Evolutionary conservation across 2,797 vertebrate species (phyloP).

Genomic region (Tauraco hartlaubi): DNA sequence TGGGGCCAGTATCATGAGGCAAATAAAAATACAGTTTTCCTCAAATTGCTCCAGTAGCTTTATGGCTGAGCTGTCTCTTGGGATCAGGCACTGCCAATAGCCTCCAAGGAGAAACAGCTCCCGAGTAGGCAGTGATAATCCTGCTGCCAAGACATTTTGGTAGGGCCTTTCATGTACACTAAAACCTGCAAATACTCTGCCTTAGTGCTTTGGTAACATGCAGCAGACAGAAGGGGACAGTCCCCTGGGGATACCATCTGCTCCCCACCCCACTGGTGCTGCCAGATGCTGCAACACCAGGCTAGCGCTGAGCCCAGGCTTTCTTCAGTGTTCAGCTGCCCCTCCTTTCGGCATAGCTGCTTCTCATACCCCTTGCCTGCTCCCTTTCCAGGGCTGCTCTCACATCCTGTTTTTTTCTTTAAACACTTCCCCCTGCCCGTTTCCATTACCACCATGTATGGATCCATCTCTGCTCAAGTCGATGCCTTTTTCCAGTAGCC

Average conservation of each 20-base stretch:
- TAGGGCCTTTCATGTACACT: not conserved
- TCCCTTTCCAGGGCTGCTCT: not conserved
- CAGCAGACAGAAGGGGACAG: not conserved
- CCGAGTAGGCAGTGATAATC: not conserved
- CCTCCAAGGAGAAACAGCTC: not conserved
- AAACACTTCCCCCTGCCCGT: not conserved
- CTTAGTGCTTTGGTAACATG: not conserved
- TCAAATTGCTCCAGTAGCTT: not conserved
- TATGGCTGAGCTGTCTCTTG: not conserved
- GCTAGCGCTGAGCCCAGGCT: not conserved
- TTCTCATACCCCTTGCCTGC: not conserved
- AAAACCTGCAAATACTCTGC: not conserved
- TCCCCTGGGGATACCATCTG: not conserved
- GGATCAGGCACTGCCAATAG: not conserved
- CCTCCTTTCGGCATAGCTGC: not conserved
- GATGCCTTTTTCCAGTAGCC: not conserved
- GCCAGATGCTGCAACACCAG: not conserved
- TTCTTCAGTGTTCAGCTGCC: not conserved
- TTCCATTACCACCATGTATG: not conserved
- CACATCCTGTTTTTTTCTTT: not conserved
- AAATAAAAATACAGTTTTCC: not conserved
- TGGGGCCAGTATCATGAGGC: rapidly evolving
- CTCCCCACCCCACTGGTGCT: not conserved
- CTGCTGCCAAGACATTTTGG: not conserved
- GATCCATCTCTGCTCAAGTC: not conserved